These are phyloP conservation scores for Pemphredon lugubris DNA, from an alignment of 2,888 invertebrate genomes.

Conservation along the genomic window DNA sequence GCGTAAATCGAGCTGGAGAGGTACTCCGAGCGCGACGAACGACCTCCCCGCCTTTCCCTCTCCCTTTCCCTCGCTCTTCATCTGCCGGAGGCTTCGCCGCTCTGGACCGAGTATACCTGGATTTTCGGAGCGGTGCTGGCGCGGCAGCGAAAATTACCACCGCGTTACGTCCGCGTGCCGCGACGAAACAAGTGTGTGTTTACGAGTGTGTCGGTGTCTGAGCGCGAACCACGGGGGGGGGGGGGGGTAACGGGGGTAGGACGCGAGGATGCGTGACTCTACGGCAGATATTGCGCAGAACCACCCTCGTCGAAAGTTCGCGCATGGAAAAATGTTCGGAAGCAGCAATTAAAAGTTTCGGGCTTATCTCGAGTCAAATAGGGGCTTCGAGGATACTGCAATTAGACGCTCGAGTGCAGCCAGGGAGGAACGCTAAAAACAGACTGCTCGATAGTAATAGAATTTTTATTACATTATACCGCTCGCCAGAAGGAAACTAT, in stretches of 20 bases:
- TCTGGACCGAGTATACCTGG: slow-evolving; percentile 33
- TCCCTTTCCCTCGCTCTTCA: slow-evolving; percentile 20
- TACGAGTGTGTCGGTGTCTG: slow-evolving; percentile 14
- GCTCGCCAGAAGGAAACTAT: neutral
- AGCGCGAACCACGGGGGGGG: no score
- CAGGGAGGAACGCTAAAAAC: slow-evolving; percentile 18
- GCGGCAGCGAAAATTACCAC: slow-evolving; percentile 53
- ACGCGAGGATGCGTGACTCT: slow-evolving; percentile 52
- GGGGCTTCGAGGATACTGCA: slow-evolving; percentile 42
- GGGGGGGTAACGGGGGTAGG: slow-evolving; percentile 30
- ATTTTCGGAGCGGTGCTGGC: slow-evolving; percentile 15
- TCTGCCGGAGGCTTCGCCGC: no score
- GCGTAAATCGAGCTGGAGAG: slow-evolving; percentile 68
- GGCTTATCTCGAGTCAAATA: slow-evolving; percentile 35
- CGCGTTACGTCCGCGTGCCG: slow-evolving; percentile 23
- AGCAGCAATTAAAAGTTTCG: slow-evolving; percentile 53
- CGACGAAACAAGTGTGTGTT: slow-evolving; percentile 25
- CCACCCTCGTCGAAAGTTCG: slow-evolving; percentile 25
- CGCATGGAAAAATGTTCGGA: slow-evolving; percentile 39
- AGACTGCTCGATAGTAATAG: slow-evolving; percentile 6
- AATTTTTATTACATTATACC: slow-evolving; percentile 1
- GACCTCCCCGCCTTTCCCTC: slow-evolving; percentile 9
- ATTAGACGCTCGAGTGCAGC: slow-evolving; percentile 41
- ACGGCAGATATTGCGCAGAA: slow-evolving; percentile 28
- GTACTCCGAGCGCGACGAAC: slow-evolving; percentile 53